Conservation (phyloP, 1,140 invertebrate genomes). For the Planococcus citri region DNA sequence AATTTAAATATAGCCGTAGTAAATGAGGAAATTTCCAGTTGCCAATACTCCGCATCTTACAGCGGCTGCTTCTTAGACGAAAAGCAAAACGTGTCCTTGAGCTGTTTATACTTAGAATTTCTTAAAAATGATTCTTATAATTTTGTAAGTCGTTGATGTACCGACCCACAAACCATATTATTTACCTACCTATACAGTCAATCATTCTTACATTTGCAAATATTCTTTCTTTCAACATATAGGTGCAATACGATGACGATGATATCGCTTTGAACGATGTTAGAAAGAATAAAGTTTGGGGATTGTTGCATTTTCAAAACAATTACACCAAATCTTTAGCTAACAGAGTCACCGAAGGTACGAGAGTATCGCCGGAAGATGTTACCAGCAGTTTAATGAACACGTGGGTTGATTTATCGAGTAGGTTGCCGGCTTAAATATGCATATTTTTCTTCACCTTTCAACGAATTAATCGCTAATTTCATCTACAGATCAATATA, state of each 20-base stretch:
- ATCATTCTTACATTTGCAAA: too few relatives aligned
- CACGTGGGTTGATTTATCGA: constrained; percentile 46
- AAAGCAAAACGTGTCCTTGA: background rate
- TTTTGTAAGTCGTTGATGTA: background rate
- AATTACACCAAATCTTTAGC: constrained; percentile 26
- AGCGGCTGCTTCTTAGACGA: background rate
- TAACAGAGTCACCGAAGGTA: constrained; percentile 41
- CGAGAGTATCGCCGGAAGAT: constrained; percentile 35
- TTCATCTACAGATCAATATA: constrained; percentile 28
- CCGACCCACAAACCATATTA: too few relatives aligned
- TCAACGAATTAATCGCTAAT: background rate
- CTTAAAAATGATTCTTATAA: background rate
- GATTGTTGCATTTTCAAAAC: constrained; percentile 22
- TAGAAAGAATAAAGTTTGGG: constrained; percentile 23
- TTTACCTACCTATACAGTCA: too few relatives aligned
- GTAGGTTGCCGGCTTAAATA: constrained; percentile 41
- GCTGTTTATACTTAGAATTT: constrained; percentile 3
- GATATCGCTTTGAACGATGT: background rate
- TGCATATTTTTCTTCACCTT: background rate
- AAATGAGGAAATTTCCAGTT: constrained; percentile 52
- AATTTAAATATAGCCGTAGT: constrained; percentile 70
- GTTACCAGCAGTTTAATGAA: constrained; percentile 43
- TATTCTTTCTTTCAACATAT: too few relatives aligned
- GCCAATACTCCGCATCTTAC: background rate
- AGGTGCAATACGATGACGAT: background rate